Evolutionary conservation across 2,888 invertebrate species (phyloP).

Genomic region (Cryptus viduatorius): DNA sequence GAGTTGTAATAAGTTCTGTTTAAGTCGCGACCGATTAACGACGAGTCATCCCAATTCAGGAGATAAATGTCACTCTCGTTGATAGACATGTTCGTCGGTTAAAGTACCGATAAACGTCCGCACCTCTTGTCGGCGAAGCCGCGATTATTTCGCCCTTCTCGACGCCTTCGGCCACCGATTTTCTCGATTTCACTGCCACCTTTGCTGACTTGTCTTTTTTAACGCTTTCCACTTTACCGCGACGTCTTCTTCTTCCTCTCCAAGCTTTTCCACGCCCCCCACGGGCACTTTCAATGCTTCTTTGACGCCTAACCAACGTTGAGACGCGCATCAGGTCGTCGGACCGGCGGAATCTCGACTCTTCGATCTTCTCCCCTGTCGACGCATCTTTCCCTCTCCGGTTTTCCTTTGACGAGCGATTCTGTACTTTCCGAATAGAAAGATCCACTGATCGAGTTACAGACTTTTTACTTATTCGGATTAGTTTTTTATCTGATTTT

Average conservation of each 20-base stretch:
- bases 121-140: constrained; percentile 35
- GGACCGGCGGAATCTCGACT: constrained; percentile 68
- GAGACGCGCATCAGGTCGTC: constrained; percentile 71
- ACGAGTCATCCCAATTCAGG: constrained; percentile 80
- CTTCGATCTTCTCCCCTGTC: constrained; percentile 71
- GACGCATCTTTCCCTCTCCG: constrained; percentile 71
- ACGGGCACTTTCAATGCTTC: constrained; percentile 32
- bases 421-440: not conserved
- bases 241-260: constrained; percentile 29
- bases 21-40: constrained; percentile 73
- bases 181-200: constrained; percentile 5
- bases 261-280: constrained; percentile 33
- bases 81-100: constrained; percentile 73
- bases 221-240: constrained; percentile 12
- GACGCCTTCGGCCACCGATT: constrained; percentile 26
- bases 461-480: not conserved
- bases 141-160: not conserved
- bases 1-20: constrained; percentile 77
- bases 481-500: not conserved
- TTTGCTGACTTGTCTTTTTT: constrained; percentile 1
- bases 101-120: constrained; percentile 30
- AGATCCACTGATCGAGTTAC: not conserved
- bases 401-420: not conserved
- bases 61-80: constrained; percentile 82
- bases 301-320: constrained; percentile 33